Evolutionary conservation across 2,888 invertebrate genomes (phyloP), one percentile per base, ranked within the genome.

Genomic region (Megamerina dolium): DNA sequence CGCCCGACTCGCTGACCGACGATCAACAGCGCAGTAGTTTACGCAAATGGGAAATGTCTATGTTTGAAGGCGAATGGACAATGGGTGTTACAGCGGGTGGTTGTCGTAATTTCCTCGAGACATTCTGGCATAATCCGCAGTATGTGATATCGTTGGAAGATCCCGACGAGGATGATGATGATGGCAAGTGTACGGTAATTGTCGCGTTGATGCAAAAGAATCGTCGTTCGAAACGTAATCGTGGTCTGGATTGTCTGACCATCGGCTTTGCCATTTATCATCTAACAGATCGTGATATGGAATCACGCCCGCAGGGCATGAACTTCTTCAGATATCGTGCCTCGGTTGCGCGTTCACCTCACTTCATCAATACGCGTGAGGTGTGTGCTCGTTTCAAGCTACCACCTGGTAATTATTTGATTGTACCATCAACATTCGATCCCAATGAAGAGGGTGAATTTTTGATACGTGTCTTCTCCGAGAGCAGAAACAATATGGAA

Each of bases 181-280:
- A 92, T 48, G 86, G 86, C 50, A 87, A 88, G 63, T 96, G 95
- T 74, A 95, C 95, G 0, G 83, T 91, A 34, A 92, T 97, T 60
- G 82, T 94, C 17, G 94, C 90, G 0, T 77, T 97, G 4, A 93
- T 96, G 90, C 97, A 97, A 70, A 96, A 97, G 73, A 94, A 95
- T 74, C 81, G 95, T 21, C 80, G 96, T 53, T 85, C 91, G 6
- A 83, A 90, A 60, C 80, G 90, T 3, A 85, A 87, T 67, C 83
- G 87, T 66, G 96, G 95, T 1, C 80, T 87, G 29, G 96, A 96
- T 65, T 86, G 92, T 61, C 79, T 97, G 17, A 92, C 96, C 16
- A 87, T 97, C 50, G 97, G 97, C 42, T 99, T 95, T 74, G 91
- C 93, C 8, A 81, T 99, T 54, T 99, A 97, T 74, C 82, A 85